These are phyloP conservation scores for Hemichromis elongatus DNA, from an alignment of 2,113 vertebrate species.

Conservation along the genomic window DNA sequence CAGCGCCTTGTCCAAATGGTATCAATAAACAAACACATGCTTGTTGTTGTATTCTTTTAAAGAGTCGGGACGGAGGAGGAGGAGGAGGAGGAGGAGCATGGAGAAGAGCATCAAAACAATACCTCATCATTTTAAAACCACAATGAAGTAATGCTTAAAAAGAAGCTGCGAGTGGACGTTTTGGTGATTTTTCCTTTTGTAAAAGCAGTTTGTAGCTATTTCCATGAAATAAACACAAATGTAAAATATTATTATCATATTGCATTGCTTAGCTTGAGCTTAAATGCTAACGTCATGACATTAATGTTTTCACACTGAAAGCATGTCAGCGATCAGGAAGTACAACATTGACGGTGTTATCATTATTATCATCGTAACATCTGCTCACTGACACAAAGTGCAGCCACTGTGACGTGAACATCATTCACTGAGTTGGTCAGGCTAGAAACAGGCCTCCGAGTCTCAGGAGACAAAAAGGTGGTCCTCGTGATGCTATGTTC, in stretches of 20 bases:
- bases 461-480: not conserved
- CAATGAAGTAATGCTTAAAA: not conserved
- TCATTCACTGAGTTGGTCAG: not conserved
- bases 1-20: not conserved
- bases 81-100: not conserved
- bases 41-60: not conserved
- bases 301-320: not conserved
- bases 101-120: not conserved
- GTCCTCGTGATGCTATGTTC: not conserved
- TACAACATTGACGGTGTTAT: not conserved
- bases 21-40: conserved; percentile 22
- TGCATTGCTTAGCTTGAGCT: too few species aligned
- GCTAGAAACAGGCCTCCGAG: not conserved
- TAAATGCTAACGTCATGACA: too few species aligned
- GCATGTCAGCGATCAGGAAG: not conserved
- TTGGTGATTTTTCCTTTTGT: not conserved
- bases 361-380: not conserved
- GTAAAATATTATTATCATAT: too few species aligned
- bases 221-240: too few species aligned
- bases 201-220: too few species aligned
- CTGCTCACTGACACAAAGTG: not conserved
- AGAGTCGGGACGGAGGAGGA: not conserved
- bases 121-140: not conserved
- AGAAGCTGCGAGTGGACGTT: not conserved
- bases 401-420: not conserved